phyloP scores from a whole-genome alignment of 2,888 invertebrate genomes.

The Ichneumon xanthorius region DNA sequence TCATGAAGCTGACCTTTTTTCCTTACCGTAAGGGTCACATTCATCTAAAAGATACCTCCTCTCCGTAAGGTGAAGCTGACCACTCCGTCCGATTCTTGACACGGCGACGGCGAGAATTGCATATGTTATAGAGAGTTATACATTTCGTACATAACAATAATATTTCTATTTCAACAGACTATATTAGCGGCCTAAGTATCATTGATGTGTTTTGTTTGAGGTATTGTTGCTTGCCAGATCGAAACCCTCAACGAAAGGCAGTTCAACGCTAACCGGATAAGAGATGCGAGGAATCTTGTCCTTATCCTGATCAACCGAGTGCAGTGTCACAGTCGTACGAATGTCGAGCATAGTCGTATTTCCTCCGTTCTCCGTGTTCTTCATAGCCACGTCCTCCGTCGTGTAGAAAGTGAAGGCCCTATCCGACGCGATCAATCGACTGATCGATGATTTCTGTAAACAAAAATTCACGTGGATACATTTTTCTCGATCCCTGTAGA shows the following conservation, averaged over 20 bases:
- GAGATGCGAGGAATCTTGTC: conserved; percentile 15
- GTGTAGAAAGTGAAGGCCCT: conserved; percentile 52
- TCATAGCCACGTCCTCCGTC: conserved; percentile 60
- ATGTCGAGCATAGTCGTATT: conserved; percentile 59
- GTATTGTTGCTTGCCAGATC: neutral
- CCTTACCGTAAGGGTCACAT: too few relatives aligned
- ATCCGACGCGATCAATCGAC: conserved; percentile 45
- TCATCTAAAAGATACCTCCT: too few relatives aligned
- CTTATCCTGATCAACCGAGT: conserved; percentile 23
- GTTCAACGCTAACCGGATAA: conserved; percentile 40
- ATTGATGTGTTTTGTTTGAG: neutral
- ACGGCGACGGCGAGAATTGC: too few relatives aligned
- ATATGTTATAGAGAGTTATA: too few relatives aligned
- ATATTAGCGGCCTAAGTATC: neutral
- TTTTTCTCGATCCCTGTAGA: neutral
- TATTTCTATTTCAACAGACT: too few relatives aligned
- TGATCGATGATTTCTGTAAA: conserved; percentile 62
- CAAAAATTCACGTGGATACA: neutral
- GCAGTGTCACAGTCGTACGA: conserved; percentile 45
- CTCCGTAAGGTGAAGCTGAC: too few relatives aligned
- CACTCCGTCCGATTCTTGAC: too few relatives aligned
- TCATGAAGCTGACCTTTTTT: too few relatives aligned
- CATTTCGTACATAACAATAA: too few relatives aligned
- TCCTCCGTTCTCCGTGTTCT: conserved; percentile 21
- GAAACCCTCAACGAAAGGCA: conserved; percentile 47